Base-by-base conservation (phyloP, 2,113 vertebrate species). In the Pelvicachromis taeniatus region DNA sequence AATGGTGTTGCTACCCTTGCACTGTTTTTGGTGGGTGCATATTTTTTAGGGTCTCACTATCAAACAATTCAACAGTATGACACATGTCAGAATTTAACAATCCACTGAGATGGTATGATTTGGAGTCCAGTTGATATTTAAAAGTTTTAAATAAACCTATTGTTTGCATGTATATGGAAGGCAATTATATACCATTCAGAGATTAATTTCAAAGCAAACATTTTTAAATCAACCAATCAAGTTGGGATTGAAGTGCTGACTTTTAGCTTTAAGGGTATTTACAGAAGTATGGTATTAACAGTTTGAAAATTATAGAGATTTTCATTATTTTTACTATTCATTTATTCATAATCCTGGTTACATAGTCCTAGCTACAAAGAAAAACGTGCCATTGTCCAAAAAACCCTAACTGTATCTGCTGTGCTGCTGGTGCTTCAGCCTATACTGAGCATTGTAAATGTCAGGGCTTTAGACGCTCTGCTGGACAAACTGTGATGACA, bases 1-100 rank as follows among this genome's bases (percentile, higher is more conserved):
- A 80, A 83, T 31, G n/a, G 16, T 73, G 73, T 86, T 75, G 86
- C 85, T 87, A 68, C 80, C 35, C 9, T 73, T 70, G 35, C 58
- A 55, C 54, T 78, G 55, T 75, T 75, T 50, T 75, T 75, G 42
- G 26, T 75, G 42, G 26, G 23, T 75, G 68, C 16, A 19, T 48
- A 50, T 75, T 75, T 75, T 42, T 75, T 31, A 50, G 65, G 65
- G 68, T 50, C 6, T 19, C 23, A 31, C 29, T 50, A 50, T 31
- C 68, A 50, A 48, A 31, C 26, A 50, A 50, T 48, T 6, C 0
- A 31, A 19, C 23, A 12, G 7, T 50, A 12, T 50, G 23, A n/a
- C 68, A 50, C 68, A 12, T 31, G 42, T 73, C 16, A 0, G 40
- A 45, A 56, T 17, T 79, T 45, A 59, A 56, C 38, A 56, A 19